Conservation (phyloP, 2,113 vertebrate genomes). For the Thalassarche chlororhynchos region DNA sequence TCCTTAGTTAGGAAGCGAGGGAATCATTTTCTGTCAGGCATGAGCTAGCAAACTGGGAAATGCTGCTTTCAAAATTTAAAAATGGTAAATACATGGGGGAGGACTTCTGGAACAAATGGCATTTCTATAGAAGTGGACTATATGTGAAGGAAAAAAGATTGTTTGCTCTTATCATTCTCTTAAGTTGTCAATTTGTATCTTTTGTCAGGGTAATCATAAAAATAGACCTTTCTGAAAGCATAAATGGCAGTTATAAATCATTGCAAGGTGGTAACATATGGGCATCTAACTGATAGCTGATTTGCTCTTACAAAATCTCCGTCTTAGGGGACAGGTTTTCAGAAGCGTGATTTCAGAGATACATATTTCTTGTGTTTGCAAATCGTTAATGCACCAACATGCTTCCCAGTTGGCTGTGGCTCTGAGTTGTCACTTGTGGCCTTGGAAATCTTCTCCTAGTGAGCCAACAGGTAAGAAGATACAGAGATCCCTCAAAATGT, state of each 20-base stretch:
- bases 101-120: neutral
- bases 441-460: neutral
- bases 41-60: neutral
- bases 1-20: neutral
- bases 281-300: neutral
- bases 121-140: neutral
- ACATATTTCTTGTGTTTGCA: neutral
- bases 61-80: neutral
- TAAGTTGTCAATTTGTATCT: neutral
- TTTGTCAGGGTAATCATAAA: neutral
- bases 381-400: neutral
- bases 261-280: neutral
- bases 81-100: neutral
- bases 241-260: neutral
- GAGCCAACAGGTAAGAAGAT: neutral
- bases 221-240: neutral
- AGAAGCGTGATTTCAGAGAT: neutral
- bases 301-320: neutral
- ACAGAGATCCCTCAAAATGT: neutral
- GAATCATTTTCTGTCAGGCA: neutral
- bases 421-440: neutral
- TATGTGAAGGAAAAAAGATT: neutral
- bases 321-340: neutral
- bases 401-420: neutral
- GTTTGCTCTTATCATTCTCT: neutral